These are phyloP conservation scores for Drosophila navojoa DNA, from an alignment of 1,140 invertebrate species.

Conservation along the genomic window DNA sequence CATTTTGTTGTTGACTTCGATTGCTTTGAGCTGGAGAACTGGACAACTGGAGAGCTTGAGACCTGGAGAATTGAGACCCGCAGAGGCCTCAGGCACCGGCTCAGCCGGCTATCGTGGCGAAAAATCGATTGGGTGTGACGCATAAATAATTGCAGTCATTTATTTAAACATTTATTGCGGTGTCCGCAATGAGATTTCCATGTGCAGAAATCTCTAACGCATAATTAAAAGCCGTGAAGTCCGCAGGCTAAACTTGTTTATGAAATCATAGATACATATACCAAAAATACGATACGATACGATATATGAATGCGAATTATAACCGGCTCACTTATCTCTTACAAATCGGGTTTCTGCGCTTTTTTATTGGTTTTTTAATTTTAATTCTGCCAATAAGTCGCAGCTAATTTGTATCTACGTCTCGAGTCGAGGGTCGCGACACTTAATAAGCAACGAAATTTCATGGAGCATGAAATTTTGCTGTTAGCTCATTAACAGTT, in stretches of 20 bases:
- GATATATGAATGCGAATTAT: conserved; percentile 27
- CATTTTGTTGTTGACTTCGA: conserved; percentile 32
- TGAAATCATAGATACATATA: conserved; percentile 43
- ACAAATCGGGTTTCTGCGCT: neutral
- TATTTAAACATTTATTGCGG: conserved; percentile 62
- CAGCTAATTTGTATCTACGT: conserved; percentile 45
- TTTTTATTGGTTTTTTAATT: neutral
- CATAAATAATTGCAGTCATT: conserved; percentile 75
- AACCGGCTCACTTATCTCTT: conserved; percentile 40
- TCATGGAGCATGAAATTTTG: conserved; percentile 43
- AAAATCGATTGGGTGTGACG: conserved; percentile 73
- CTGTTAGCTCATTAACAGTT: conserved; percentile 48
- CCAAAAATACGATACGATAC: conserved; percentile 33
- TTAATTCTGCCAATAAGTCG: conserved; percentile 30
- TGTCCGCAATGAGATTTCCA: conserved; percentile 36
- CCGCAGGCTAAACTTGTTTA: conserved; percentile 67
- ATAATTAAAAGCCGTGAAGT: conserved; percentile 74
- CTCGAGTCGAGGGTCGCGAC: conserved; percentile 39
- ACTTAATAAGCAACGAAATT: conserved; percentile 35
- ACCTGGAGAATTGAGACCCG: neutral
- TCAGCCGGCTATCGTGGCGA: conserved; percentile 5
- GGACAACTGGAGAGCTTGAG: neutral
- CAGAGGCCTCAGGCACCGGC: conserved; percentile 20
- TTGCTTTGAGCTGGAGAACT: conserved; percentile 11
- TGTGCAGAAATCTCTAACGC: conserved; percentile 62